Evolutionary conservation across 2,888 invertebrate species (phyloP), one percentile per base, ranked within the genome.

Genomic region (Spisula solida): DNA sequence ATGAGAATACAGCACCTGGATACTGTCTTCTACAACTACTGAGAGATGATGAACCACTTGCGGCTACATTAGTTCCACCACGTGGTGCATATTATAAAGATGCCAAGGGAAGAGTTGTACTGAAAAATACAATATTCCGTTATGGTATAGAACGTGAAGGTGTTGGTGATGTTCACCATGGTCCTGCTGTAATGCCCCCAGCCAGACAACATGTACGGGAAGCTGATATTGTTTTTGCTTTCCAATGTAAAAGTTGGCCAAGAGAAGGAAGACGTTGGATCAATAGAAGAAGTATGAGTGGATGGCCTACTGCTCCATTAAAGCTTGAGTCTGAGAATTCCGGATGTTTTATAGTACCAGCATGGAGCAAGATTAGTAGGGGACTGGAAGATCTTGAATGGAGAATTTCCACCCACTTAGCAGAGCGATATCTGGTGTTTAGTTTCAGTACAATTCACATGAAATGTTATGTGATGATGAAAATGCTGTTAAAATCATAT

Each of bases 261-360:
- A 10, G 16, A 48, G 16, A 70, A 83, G 83, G 31, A 14, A 70
- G 31, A 31, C 47, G n/a, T n/a, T 83, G 83, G 83, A 8, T 83
- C 25, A 25, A 70, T 29, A n/a, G 66, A 51, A 51, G 51, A 41
- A 41, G 41, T 20, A n/a, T 25, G 20, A 14, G 66, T 25, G 20
- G 41, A 12, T 82, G 82, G 82, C 82, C 82, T 20, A 31, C 60
- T 41, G 66, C 14, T n/a, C 6, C 16, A 2, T 60, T 70, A 60
- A 66, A 82, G 25, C 0, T 2, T 8, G 16, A 47, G n/a, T n/a
- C 20, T 16, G 34, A 31, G 16, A 66, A n/a, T 1, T 34, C 47
- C 20, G 70, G 66, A 82, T 82, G 82, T 70, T 82, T 66, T 34
- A 41, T 83, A 25, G 83, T 83, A 1, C 48, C 48, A 12, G 83